These are phyloP conservation scores for Mylabris phalerata DNA, from an alignment of 1,140 invertebrate genomes.

Conservation along the genomic window DNA sequence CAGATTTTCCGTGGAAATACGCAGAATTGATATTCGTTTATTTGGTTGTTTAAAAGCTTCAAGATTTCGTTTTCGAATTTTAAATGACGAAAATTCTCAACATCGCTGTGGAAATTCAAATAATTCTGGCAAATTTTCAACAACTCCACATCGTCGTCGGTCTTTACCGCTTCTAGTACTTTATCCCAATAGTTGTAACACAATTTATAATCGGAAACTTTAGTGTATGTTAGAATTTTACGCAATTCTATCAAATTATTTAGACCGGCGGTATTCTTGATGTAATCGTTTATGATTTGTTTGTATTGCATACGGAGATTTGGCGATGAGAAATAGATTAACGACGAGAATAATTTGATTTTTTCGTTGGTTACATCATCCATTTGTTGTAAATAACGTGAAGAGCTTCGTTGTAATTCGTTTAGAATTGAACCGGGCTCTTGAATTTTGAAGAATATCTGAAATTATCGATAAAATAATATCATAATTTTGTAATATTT, in stretches of 20 bases:
- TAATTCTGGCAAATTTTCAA: conserved; percentile 45
- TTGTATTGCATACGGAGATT: conserved; percentile 36
- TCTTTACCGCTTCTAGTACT: conserved; percentile 31
- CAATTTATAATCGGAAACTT: conserved; percentile 40
- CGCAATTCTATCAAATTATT: conserved; percentile 32
- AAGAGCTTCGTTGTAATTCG: conserved; percentile 30
- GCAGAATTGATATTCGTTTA: conserved; percentile 37
- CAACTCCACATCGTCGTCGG: conserved; percentile 27
- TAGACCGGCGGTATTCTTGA: conserved; percentile 28
- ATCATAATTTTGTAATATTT: no score
- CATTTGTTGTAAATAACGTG: conserved; percentile 28
- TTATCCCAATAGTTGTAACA: conserved; percentile 44
- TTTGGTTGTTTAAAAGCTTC: conserved; percentile 37
- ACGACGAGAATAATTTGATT: conserved; percentile 27
- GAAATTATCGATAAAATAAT: conserved; percentile 3
- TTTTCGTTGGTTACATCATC: conserved; percentile 24
- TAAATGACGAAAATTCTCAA: conserved; percentile 43
- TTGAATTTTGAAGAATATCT: conserved; percentile 36
- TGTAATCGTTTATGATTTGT: conserved; percentile 33
- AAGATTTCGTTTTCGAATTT: conserved; percentile 43
- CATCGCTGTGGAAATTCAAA: conserved; percentile 48
- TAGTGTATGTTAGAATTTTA: conserved; percentile 42
- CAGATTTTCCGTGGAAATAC: conserved; percentile 41
- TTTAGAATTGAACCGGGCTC: conserved; percentile 34
- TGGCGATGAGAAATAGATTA: conserved; percentile 34